These are phyloP conservation scores for Sternotherus odoratus DNA, from an alignment of 2,797 vertebrate species.

Conservation along the genomic window DNA sequence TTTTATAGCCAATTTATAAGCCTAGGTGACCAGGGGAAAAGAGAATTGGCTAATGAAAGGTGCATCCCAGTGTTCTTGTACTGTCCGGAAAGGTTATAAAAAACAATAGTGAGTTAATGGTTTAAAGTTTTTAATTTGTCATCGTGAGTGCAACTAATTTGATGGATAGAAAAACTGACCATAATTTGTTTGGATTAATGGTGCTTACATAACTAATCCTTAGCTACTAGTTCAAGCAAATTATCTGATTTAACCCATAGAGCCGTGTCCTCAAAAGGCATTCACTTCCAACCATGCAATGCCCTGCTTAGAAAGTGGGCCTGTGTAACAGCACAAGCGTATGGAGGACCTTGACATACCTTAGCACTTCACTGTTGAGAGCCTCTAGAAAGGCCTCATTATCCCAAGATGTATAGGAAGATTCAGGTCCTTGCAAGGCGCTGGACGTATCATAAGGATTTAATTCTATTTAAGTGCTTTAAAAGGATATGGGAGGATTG, in stretches of 20 bases:
- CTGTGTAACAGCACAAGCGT: not conserved
- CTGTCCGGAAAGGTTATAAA: not conserved
- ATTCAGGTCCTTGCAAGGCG: slow-evolving; percentile 39
- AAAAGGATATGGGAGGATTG: slow-evolving; percentile 41
- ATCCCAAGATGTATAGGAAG: not conserved
- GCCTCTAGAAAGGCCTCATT: not conserved
- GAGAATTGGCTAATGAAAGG: not conserved
- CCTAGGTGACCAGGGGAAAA: fast-evolving
- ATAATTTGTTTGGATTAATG: slow-evolving; percentile 43
- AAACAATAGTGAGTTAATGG: not conserved
- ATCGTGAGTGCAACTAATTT: fast-evolving
- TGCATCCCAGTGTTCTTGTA: fast-evolving
- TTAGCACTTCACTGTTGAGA: not conserved
- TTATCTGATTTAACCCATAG: slow-evolving; percentile 21
- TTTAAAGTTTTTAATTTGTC: not conserved
- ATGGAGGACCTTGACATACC: not conserved
- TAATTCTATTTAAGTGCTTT: slow-evolving; percentile 66
- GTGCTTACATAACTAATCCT: not conserved
- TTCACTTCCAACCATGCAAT: not conserved
- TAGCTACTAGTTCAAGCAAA: slow-evolving; percentile 25
- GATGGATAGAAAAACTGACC: not conserved
- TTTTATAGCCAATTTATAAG: not conserved
- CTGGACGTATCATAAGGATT: not conserved
- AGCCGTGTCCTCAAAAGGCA: slow-evolving; percentile 47
- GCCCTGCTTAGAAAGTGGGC: not conserved